phyloP scores from a whole-genome alignment of 2,888 invertebrate species.

The Erynnis tages region DNA sequence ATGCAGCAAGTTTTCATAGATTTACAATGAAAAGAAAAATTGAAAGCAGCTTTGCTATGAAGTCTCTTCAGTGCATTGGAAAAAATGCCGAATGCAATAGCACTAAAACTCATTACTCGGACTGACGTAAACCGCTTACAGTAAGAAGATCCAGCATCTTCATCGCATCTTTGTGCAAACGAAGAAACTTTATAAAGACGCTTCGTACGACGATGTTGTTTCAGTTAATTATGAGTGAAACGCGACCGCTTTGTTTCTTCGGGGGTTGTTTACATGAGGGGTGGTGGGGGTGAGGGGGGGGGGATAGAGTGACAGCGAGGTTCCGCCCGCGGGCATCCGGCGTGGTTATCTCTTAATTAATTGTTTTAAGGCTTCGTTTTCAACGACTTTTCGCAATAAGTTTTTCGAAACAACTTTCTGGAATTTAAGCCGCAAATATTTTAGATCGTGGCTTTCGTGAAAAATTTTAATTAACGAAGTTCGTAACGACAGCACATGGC shows the following conservation, averaged over 20 bases:
- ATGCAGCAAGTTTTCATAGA: no score
- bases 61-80: no score
- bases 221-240: slow-evolving; percentile 9
- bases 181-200: background rate
- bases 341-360: slow-evolving; percentile 24
- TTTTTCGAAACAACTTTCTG: slow-evolving; percentile 3
- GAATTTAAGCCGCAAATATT: background rate
- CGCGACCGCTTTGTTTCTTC: slow-evolving; percentile 5
- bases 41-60: no score
- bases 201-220: slow-evolving; percentile 1
- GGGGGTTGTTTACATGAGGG: background rate
- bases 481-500: background rate
- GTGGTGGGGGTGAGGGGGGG: background rate
- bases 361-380: slow-evolving; percentile 22
- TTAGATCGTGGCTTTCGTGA: background rate
- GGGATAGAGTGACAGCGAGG: background rate
- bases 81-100: no score
- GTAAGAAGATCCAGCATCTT: no score
- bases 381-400: slow-evolving; percentile 10
- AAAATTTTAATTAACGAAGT: background rate
- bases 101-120: no score
- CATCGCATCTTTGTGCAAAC: background rate
- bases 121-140: no score
- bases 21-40: no score
- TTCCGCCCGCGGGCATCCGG: slow-evolving; percentile 1